Conservation (phyloP, 2,888 invertebrate genomes). For the Caenorhabditis virilis region DNA sequence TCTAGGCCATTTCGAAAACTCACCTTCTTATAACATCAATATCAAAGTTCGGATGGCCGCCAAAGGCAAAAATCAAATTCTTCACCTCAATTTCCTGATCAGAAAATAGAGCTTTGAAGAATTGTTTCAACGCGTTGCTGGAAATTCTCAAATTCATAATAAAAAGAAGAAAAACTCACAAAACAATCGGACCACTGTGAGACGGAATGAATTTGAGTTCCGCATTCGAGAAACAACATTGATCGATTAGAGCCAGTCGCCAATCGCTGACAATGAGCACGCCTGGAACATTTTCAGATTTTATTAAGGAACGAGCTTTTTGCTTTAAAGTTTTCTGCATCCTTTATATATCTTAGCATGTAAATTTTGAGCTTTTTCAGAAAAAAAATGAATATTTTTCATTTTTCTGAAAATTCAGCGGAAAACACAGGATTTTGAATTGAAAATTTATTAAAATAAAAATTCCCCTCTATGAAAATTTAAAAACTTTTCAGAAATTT, state of each 20-base stretch:
- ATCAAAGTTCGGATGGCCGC: slow-evolving; percentile 8
- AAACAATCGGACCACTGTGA: slow-evolving; percentile 6
- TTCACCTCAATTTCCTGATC: slow-evolving; percentile 5
- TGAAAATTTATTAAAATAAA: too few relatives aligned
- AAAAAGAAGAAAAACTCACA: slow-evolving; percentile 18
- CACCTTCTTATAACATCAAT: slow-evolving; percentile 5
- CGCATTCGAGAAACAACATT: not conserved
- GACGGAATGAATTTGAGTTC: slow-evolving; percentile 10
- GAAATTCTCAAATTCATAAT: slow-evolving; percentile 5
- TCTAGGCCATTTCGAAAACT: not conserved
- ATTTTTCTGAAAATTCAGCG: too few relatives aligned
- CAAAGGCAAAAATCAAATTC: slow-evolving; percentile 29
- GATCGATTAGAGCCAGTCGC: not conserved
- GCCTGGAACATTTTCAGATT: too few relatives aligned
- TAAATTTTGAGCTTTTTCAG: too few relatives aligned
- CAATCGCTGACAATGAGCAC: too few relatives aligned
- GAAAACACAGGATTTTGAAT: too few relatives aligned
- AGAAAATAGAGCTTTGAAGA: not conserved
- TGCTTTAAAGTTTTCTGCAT: not conserved
- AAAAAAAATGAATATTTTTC: too few relatives aligned
- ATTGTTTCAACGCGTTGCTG: not conserved
- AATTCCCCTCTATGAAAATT: too few relatives aligned
- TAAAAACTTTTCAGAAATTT: too few relatives aligned
- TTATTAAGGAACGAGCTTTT: not conserved
- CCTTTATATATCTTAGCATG: too few relatives aligned